A percentile compares a stretch with the other conserved stretches of the same genome.
These are phyloP conservation scores for Puntigrus tetrazona DNA, from an alignment of 2,113 vertebrate species.

Conservation along the genomic window DNA sequence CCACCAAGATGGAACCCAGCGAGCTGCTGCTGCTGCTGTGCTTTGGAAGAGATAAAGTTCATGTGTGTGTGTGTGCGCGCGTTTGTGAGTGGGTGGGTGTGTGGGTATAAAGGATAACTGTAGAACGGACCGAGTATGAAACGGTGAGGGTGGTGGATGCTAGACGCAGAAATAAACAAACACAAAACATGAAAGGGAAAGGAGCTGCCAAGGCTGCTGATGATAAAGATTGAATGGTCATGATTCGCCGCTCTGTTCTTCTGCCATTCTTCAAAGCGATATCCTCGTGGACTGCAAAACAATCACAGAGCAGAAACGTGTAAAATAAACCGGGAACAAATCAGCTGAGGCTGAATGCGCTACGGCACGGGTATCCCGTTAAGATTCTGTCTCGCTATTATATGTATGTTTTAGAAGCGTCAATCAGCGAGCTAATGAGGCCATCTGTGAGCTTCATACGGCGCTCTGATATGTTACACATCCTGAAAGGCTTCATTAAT, in stretches of 20 bases:
- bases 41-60: conserved; percentile 51
- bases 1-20: conserved; percentile 65
- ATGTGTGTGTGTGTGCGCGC: not conserved
- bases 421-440: conserved; percentile 3
- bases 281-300: conserved; percentile 69
- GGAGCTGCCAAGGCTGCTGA: conserved; percentile 65
- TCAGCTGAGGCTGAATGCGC: conserved; percentile 15
- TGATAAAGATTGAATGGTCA: conserved; percentile 66
- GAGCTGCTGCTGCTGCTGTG: conserved; percentile 38
- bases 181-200: conserved; percentile 67
- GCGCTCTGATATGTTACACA: conserved; percentile 2
- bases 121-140: conserved; percentile 43
- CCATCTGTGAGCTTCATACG: not conserved
- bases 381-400: not conserved
- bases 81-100: conserved; percentile 17
- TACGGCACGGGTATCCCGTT: conserved; percentile 56
- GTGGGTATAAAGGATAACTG: conserved; percentile 30
- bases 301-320: conserved; percentile 56
- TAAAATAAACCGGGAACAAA: not conserved
- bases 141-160: conserved; percentile 42
- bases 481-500: conserved; percentile 5
- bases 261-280: conserved; percentile 68
- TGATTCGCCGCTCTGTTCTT: conserved; percentile 63
- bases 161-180: conserved; percentile 42
- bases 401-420: conserved; percentile 3